A percentile compares a stretch with the other conserved stretches of the same genome.
Evolutionary conservation across 2,113 vertebrate species (phyloP).

Genomic region (Oncorhynchus clarkii): DNA sequence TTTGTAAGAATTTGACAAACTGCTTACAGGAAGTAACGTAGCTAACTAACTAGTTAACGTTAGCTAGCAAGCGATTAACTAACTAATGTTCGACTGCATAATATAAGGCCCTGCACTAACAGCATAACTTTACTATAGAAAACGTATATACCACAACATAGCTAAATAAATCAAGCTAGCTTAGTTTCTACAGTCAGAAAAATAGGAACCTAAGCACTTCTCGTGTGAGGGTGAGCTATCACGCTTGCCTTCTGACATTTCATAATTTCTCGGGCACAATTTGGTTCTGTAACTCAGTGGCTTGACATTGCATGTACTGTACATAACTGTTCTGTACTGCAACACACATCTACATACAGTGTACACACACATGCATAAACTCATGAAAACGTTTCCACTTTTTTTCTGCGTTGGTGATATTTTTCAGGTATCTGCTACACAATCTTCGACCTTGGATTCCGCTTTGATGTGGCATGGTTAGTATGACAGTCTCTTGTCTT

Average conservation of each 20-base stretch:
- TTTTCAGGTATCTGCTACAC: slow-evolving; percentile 92
- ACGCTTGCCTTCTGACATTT: slow-evolving; percentile 16
- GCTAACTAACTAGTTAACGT: no score
- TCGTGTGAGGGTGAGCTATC: slow-evolving; percentile 60
- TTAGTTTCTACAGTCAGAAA: background rate
- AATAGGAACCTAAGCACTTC: slow-evolving; percentile 44
- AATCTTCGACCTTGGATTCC: slow-evolving; percentile 97
- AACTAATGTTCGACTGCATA: no score
- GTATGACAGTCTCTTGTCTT: slow-evolving; percentile 26
- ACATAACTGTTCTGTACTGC: background rate
- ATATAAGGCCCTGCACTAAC: no score
- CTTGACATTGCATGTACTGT: background rate
- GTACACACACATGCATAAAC: background rate
- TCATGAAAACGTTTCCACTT: background rate
- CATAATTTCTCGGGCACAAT: background rate
- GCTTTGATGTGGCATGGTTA: slow-evolving; percentile 98
- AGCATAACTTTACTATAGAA: no score
- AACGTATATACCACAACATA: no score
- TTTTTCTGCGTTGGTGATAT: background rate
- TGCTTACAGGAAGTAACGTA: no score
- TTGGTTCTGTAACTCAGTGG: background rate
- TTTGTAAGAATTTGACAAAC: no score
- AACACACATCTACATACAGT: background rate
- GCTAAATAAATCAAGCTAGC: no score
- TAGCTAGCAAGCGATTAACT: no score